These are phyloP conservation scores for Hormiphora californensis DNA, from an alignment of 37 sponge, comb jelly and placozoan species.

Conservation along the genomic window DNA sequence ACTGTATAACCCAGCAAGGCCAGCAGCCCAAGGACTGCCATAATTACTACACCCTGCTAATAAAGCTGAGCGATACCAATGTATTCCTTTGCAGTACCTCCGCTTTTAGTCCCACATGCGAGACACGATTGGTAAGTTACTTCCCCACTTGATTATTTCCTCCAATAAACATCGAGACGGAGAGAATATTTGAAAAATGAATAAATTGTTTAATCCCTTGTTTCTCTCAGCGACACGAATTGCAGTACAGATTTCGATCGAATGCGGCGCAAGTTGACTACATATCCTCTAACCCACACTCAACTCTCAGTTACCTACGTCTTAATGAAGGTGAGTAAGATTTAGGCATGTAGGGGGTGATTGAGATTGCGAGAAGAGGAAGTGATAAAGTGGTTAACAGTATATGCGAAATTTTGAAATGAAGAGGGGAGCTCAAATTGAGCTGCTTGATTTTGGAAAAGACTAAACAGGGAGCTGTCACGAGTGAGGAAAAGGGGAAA, in stretches of 20 bases:
- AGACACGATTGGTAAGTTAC: slow-evolving; percentile 35
- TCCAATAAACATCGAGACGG: neutral
- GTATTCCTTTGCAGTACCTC: slow-evolving; percentile 46
- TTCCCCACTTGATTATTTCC: neutral
- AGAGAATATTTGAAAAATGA: neutral
- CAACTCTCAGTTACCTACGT: neutral
- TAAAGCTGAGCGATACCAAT: slow-evolving; percentile 45
- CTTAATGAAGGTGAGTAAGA: slow-evolving; percentile 30
- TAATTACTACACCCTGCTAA: slow-evolving; percentile 51
- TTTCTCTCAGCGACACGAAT: neutral
- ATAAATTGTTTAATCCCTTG: neutral
- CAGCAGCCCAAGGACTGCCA: slow-evolving; percentile 36
- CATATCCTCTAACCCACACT: neutral
- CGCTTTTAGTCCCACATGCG: slow-evolving; percentile 16
- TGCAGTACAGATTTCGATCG: neutral
- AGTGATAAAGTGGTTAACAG: too few relatives aligned
- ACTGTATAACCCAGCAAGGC: slow-evolving; percentile 7
- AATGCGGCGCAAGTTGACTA: slow-evolving; percentile 24
- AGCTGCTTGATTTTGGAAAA: too few relatives aligned
- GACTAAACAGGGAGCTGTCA: too few relatives aligned
- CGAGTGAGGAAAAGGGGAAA: too few relatives aligned
- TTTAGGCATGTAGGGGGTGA: too few relatives aligned
- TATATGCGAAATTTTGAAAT: too few relatives aligned
- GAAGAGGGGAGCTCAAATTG: too few relatives aligned
- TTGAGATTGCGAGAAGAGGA: too few relatives aligned